Conservation (phyloP, 1,140 invertebrate species). For the Nylanderia fulva region DNA sequence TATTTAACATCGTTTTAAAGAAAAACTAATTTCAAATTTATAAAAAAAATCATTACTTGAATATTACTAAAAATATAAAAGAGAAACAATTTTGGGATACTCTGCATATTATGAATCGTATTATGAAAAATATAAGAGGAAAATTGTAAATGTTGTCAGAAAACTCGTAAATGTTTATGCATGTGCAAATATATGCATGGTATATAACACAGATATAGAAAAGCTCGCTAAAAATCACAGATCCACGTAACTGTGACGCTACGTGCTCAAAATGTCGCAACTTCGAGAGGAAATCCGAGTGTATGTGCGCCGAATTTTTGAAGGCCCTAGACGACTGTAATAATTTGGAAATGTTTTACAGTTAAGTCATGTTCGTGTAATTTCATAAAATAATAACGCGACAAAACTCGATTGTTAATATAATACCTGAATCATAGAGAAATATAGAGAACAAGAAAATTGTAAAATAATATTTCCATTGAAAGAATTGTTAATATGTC, state of each 20-base stretch:
- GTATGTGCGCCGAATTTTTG: constrained; percentile 48
- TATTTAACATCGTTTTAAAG: background rate
- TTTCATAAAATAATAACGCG: background rate
- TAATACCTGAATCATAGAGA: background rate
- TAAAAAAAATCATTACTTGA: background rate
- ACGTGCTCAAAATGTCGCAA: constrained; percentile 63
- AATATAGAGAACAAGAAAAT: background rate
- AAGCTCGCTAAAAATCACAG: constrained; percentile 56
- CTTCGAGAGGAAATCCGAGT: background rate
- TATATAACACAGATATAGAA: background rate
- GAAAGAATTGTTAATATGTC: background rate
- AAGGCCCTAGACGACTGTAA: constrained; percentile 9
- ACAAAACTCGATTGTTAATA: background rate
- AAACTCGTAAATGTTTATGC: constrained; percentile 28
- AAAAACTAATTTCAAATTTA: background rate
- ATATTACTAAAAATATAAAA: background rate
- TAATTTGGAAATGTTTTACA: constrained; percentile 32
- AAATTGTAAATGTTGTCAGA: no score
- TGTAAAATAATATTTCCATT: background rate
- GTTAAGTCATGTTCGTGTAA: background rate
- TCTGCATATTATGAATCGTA: background rate
- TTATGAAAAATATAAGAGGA: background rate
- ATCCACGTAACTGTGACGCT: constrained; percentile 54
- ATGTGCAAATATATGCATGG: background rate
- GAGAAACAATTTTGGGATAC: background rate